These are phyloP conservation scores for Lysandra coridon DNA, from an alignment of 2,888 invertebrate genomes.

Conservation along the genomic window DNA sequence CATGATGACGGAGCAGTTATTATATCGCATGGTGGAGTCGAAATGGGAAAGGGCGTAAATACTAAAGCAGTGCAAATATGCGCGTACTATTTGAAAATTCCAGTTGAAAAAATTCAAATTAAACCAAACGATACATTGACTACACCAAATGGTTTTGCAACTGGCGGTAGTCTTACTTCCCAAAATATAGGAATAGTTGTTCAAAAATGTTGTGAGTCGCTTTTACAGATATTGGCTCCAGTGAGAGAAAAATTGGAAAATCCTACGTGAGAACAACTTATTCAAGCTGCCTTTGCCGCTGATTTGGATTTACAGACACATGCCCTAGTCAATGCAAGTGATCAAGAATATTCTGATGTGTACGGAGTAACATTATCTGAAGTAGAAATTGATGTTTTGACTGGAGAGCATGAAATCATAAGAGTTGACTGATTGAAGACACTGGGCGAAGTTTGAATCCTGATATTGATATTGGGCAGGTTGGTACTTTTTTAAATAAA, in stretches of 20 bases:
- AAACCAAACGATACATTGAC: conserved; percentile 82
- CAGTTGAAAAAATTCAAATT: conserved; percentile 82
- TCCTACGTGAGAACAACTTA: conserved; percentile 78
- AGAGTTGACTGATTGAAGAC: conserved; percentile 85
- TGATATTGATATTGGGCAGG: conserved; percentile 86
- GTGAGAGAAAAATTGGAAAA: conserved; percentile 69
- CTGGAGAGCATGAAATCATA: conserved; percentile 84
- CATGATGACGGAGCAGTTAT: conserved; percentile 86
- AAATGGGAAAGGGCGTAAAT: conserved; percentile 90
- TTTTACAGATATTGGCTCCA: conserved; percentile 56
- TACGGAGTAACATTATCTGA: conserved; percentile 83
- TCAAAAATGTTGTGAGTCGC: conserved; percentile 48
- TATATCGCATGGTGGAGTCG: conserved; percentile 86
- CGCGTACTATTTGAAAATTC: conserved; percentile 84
- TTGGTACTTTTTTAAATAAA: conserved; percentile 40
- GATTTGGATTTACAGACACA: conserved; percentile 78
- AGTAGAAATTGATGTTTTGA: conserved; percentile 87
- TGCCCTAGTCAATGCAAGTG: conserved; percentile 67
- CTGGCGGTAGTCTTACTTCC: conserved; percentile 82
- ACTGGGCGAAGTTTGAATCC: conserved; percentile 85
- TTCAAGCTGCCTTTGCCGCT: conserved; percentile 70
- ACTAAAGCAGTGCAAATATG: conserved; percentile 84
- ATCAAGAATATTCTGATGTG: conserved; percentile 75
- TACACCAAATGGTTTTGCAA: conserved; percentile 82
- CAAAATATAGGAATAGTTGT: conserved; percentile 54